Evolutionary conservation across 2,113 vertebrate genomes (phyloP), one percentile per base, ranked within the genome.

Genomic region (Cyphomyrus plagiostoma): DNA sequence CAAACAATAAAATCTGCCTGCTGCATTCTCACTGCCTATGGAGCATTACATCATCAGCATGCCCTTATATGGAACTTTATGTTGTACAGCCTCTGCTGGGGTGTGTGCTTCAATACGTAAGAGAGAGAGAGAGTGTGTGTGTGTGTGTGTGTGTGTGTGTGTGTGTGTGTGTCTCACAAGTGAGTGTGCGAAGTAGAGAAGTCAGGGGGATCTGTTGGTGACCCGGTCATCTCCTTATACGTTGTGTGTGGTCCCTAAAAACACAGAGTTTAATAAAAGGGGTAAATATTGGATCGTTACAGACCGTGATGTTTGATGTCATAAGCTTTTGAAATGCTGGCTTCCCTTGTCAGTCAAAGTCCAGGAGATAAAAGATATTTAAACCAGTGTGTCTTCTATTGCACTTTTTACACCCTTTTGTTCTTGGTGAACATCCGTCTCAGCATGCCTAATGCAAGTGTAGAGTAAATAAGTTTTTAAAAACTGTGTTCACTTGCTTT

Each of bases 21-120:
- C 91, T 91, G 95, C 95, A 92, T 95, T 95, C 97, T 96, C 96
- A 93, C 93, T 96, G 97, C 97, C 97, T 97, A 94, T 93, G 96
- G 96, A 94, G 95, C 96, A 96, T 99, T 96, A 99, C 98, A 98
- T 99, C 98, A 99, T 95, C 93, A 96, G 4, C 95, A 95, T 95
- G 94, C 88, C 98, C 98, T 96, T 98, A 98, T 98, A 98, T 97
- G 98, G 98, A 94, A 89, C 96, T 95, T 92, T 89, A 96, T 95
- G 94, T 94, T 96, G 95, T 95, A 94, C 94, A 92, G 94, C 66
- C 95, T 95, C 92, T 90, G 94, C 93, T 93, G 93, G 93, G 93
- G 82, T 46, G 90, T 90, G 90, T 90, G 90, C 93, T 83, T 87
- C 83, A 23, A 70, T 9, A 70, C 17, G 70, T 23, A 70, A 77